Conservation (phyloP, 2,888 invertebrate species). For the Drosophila macrothrix region DNA sequence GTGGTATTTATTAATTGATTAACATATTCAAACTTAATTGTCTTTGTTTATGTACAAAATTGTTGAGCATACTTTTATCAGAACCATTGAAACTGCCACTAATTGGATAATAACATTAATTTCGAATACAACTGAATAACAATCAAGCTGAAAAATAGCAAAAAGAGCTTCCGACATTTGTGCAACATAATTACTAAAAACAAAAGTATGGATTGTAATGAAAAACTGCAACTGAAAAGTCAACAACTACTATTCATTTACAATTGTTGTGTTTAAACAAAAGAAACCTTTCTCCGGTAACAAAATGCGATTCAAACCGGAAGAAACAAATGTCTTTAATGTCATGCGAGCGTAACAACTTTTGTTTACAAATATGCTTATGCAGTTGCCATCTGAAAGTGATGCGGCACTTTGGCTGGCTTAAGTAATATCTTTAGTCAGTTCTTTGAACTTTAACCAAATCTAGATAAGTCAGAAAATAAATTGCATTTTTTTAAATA, state of each 20-base stretch:
- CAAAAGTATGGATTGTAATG: conserved; percentile 9
- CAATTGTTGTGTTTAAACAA: conserved; percentile 36
- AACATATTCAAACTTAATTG: not conserved
- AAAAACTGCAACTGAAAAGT: conserved; percentile 21
- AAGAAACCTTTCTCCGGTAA: conserved; percentile 33
- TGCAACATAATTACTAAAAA: conserved; percentile 9
- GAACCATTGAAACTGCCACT: not conserved
- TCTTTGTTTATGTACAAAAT: no score
- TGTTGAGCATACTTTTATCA: not conserved
- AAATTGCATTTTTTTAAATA: not conserved
- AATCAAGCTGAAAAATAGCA: not conserved
- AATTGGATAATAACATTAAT: not conserved
- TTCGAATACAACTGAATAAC: not conserved
- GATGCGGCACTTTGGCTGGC: conserved; percentile 1
- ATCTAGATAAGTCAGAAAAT: not conserved
- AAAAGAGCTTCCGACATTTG: not conserved
- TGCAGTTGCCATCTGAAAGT: not conserved
- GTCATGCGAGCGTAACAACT: conserved; percentile 21
- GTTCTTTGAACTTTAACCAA: conserved; percentile 1
- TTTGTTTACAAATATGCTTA: conserved; percentile 1
- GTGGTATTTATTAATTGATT: no score
- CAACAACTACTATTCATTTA: conserved; percentile 28
- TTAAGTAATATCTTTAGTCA: not conserved
- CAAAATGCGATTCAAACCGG: conserved; percentile 27
- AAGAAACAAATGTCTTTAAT: conserved; percentile 12